phyloP scores from a whole-genome alignment of 2,113 vertebrate species.

The Malurus alboscapulatus region DNA sequence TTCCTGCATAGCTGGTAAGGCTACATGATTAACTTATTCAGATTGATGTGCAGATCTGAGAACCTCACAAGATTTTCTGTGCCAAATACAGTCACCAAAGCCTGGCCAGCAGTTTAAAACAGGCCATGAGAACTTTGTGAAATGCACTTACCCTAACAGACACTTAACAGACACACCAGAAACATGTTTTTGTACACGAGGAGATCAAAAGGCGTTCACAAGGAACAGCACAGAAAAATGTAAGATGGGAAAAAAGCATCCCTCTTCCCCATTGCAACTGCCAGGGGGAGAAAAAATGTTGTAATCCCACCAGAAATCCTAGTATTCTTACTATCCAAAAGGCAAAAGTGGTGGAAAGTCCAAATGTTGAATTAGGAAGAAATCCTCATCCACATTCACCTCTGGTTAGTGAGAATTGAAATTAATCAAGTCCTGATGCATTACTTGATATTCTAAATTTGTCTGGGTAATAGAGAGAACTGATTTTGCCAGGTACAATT shows the following conservation, averaged over 20 bases:
- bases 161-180: background rate
- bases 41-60: background rate
- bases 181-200: background rate
- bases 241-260: rapidly evolving
- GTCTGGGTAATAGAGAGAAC: background rate
- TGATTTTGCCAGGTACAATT: background rate
- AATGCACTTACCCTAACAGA: background rate
- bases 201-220: background rate
- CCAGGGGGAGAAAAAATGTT: background rate
- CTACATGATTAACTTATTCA: background rate
- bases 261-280: background rate
- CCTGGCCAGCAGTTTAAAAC: background rate
- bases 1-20: background rate
- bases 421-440: background rate
- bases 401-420: background rate
- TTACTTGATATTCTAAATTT: background rate
- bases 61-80: background rate
- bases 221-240: background rate
- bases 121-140: background rate
- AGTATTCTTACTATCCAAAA: background rate
- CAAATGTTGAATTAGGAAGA: background rate
- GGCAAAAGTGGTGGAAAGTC: background rate
- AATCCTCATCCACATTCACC: background rate
- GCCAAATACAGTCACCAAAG: background rate
- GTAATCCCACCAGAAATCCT: background rate